Base-by-base conservation (phyloP, 2,113 vertebrate species). In the Lagopus leucura region DNA sequence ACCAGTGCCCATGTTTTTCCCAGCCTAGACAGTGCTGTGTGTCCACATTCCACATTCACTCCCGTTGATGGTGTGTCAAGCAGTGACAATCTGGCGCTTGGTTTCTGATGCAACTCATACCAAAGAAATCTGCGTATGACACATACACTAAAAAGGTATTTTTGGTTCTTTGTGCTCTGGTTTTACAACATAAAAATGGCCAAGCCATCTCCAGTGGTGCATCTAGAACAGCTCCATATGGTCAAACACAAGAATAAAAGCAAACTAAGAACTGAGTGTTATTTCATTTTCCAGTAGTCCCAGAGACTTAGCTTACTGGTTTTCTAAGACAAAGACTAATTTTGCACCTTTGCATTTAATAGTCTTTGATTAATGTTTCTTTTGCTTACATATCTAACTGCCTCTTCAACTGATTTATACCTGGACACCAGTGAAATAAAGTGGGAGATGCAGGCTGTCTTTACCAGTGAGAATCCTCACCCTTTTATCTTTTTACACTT, bases 101-200 rank as follows among this genome's bases (percentile, higher is more conserved):
- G 40, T 11, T 47, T 67, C 25, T 43, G 54, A 36, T 58, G 65
- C 66, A 77, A 40, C 13, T 18, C 10, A 14, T 27, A 22, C 16
- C 55, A 64, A 54, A 0, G 0, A 89, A 82, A 89, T 89, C 19
- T 28, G 20, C 10, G 6, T 32, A 8, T 32, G 17, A 36, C 5
- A 82, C 66, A 89, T 45, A 47, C 22, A 15, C 87, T 27, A 1
- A n/a, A 88, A 85, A 55, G 8, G 12, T 34, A 7, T 11, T 61
- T 89, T 79, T 58, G 0, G 8, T 34, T 58, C 40, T 72, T 89
- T 67, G 8, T 54, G 32, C 22, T 71, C 54, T n/a, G 34, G 17
- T 82, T 87, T 87, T 61, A 40, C 43, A 65, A 43, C 13, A 82
- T 67, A 64, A 91, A 88, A 88, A 86, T 75, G 61, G 16, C 52